Conservation (phyloP, 92 coral and sea anemone genomes). For the Phenganax stokvisi region DNA sequence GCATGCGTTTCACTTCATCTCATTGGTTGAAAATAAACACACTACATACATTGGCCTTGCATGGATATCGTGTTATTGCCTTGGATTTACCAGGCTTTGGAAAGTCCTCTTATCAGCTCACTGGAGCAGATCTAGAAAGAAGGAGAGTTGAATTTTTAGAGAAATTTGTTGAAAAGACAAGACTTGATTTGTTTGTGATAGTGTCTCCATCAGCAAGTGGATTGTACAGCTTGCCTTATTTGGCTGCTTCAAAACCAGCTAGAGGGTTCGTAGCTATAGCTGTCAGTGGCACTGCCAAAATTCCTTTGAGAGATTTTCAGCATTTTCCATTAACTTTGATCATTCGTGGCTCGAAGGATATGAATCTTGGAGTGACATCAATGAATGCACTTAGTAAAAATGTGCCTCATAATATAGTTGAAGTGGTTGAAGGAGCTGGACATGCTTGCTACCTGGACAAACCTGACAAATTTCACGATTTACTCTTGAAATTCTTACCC, state of each 20-base stretch:
- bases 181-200: conserved; percentile 51
- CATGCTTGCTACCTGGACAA: conserved; percentile 88
- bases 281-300: conserved; percentile 52
- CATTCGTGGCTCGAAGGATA: conserved; percentile 68
- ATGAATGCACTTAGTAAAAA: conserved; percentile 50
- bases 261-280: conserved; percentile 78
- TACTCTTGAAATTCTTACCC: conserved; percentile 56
- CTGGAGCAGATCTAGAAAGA: conserved; percentile 10
- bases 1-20: conserved; percentile 59
- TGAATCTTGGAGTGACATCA: conserved; percentile 36
- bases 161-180: conserved; percentile 44
- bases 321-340: conserved; percentile 60
- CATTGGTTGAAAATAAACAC: conserved; percentile 69
- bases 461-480: conserved; percentile 59
- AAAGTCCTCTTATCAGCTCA: conserved; percentile 48
- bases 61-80: conserved; percentile 66
- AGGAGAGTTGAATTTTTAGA: conserved; percentile 53
- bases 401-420: conserved; percentile 56
- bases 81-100: conserved; percentile 74
- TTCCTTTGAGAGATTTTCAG: conserved; percentile 43
- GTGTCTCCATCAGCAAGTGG: conserved; percentile 91
- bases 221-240: conserved; percentile 63
- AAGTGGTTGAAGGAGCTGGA: conserved; percentile 58
- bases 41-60: conserved; percentile 48
- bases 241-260: conserved; percentile 12